A percentile compares a stretch with the other conserved stretches of the same genome.
These are phyloP conservation scores for Leptatherina wallacei DNA, from an alignment of 2,797 vertebrate species.

Conservation along the genomic window DNA sequence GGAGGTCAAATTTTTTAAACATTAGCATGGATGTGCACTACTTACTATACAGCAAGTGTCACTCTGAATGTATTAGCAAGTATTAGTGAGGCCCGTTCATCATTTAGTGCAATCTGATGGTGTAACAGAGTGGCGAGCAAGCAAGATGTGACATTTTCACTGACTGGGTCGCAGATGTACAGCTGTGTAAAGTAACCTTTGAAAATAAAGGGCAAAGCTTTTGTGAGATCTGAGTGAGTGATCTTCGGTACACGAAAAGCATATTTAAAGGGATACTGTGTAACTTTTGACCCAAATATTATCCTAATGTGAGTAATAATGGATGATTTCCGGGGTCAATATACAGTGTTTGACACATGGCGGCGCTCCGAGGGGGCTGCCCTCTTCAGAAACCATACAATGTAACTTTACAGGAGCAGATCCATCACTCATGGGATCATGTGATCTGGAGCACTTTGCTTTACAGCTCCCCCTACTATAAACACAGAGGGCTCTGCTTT, in stretches of 20 bases:
- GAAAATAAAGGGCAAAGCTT: slow-evolving; percentile 49
- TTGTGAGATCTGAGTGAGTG: slow-evolving; percentile 29
- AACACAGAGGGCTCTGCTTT: too few species aligned
- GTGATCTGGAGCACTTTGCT: too few species aligned
- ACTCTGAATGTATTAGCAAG: slow-evolving; percentile 62
- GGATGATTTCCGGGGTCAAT: too few species aligned
- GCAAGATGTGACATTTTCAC: slow-evolving; percentile 64
- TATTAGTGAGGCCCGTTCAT: slow-evolving; percentile 52
- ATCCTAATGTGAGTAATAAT: too few species aligned
- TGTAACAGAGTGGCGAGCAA: slow-evolving; percentile 33
- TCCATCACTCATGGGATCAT: too few species aligned
- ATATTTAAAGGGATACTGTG: not conserved
- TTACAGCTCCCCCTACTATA: too few species aligned
- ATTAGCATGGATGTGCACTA: slow-evolving; percentile 36
- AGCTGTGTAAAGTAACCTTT: slow-evolving; percentile 65
- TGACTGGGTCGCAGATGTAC: slow-evolving; percentile 55
- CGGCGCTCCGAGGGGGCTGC: too few species aligned
- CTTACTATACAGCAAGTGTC: slow-evolving; percentile 52
- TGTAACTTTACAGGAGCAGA: too few species aligned
- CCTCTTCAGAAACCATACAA: too few species aligned
- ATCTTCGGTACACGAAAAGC: slow-evolving; percentile 44
- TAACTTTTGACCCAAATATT: too few species aligned
- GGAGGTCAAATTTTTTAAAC: slow-evolving; percentile 63
- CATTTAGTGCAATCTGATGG: slow-evolving; percentile 49
- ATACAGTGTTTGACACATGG: too few species aligned